Evolutionary conservation across 2,113 vertebrate species (phyloP).

Genomic region (Benitochromis conjunctus): DNA sequence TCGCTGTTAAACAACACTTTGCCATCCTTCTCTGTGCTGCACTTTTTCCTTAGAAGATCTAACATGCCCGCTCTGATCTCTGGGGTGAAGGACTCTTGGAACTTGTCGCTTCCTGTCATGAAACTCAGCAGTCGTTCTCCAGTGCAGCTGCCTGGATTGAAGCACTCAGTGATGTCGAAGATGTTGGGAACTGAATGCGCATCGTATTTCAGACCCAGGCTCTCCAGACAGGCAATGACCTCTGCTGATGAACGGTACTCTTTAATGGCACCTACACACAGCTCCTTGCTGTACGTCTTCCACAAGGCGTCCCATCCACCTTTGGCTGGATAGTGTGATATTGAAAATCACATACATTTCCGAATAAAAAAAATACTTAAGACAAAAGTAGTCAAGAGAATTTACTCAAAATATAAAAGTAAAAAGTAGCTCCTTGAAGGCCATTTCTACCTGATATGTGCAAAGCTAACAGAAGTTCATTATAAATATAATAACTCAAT

Average conservation of each 20-base stretch:
- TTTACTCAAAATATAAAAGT: not conserved
- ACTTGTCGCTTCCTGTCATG: slow-evolving; percentile 54
- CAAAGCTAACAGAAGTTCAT: not conserved
- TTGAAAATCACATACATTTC: not conserved
- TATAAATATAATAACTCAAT: not conserved
- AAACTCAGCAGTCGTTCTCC: slow-evolving; percentile 52
- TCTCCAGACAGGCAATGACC: slow-evolving; percentile 37
- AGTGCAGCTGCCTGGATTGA: slow-evolving; percentile 7
- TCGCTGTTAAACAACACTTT: slow-evolving; percentile 63
- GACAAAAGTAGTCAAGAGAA: not conserved
- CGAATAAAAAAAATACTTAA: not conserved
- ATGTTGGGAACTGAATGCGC: slow-evolving; percentile 34
- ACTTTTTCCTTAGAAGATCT: slow-evolving; percentile 77
- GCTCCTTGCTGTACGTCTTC: slow-evolving; percentile 52
- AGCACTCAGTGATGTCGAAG: slow-evolving; percentile 63
- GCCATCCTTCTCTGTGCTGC: slow-evolving; percentile 76
- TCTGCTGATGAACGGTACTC: slow-evolving; percentile 49
- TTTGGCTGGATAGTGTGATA: not conserved
- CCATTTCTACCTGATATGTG: not conserved
- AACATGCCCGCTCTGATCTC: slow-evolving; percentile 74
- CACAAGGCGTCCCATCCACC: slow-evolving; percentile 58
- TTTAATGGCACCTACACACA: slow-evolving; percentile 21
- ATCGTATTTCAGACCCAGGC: slow-evolving; percentile 54
- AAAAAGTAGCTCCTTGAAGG: not conserved
- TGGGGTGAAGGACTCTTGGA: slow-evolving; percentile 66